A percentile compares a stretch with the other conserved stretches of the same genome.
Conservation (phyloP, 2,797 vertebrate species). For the Tapera naevia region DNA sequence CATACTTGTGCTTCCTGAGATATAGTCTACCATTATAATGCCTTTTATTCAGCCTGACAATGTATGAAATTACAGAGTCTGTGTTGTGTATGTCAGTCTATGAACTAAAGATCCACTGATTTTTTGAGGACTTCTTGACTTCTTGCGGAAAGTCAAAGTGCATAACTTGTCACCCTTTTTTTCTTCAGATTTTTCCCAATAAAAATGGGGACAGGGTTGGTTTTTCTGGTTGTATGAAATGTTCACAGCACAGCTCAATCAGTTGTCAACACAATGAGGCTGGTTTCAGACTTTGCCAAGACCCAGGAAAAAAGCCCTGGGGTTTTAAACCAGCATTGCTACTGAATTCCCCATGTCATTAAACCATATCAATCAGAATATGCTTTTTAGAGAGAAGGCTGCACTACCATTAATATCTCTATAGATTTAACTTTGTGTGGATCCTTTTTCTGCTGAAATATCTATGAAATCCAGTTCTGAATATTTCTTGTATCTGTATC, state of each 20-base stretch:
- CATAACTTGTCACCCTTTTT: not conserved
- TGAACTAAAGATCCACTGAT: not conserved
- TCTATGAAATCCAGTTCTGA: not conserved
- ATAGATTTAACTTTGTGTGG: not conserved
- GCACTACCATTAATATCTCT: not conserved
- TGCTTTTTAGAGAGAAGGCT: not conserved
- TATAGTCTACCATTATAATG: not conserved
- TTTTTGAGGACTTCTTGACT: no score
- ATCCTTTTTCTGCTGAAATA: not conserved
- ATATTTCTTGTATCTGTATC: not conserved
- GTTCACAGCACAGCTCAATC: not conserved
- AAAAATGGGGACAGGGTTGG: not conserved
- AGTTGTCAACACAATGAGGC: slow-evolving; percentile 30
- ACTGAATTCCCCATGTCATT: not conserved
- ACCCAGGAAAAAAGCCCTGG: not conserved
- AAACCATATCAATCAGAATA: not conserved
- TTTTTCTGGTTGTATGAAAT: slow-evolving; percentile 11
- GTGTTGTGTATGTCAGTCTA: not conserved
- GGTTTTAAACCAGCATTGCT: slow-evolving; percentile 1
- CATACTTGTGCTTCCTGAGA: not conserved
- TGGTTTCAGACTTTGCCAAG: slow-evolving; percentile 12
- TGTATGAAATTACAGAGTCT: not conserved
- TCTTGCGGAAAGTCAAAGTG: not conserved
- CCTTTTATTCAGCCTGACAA: not conserved
- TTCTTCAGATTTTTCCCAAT: no score